Percentiles rank a stretch among this genome's conserved stretches.
phyloP scores from a whole-genome alignment of 2,888 invertebrate genomes.

The Steinernema scapterisci region DNA sequence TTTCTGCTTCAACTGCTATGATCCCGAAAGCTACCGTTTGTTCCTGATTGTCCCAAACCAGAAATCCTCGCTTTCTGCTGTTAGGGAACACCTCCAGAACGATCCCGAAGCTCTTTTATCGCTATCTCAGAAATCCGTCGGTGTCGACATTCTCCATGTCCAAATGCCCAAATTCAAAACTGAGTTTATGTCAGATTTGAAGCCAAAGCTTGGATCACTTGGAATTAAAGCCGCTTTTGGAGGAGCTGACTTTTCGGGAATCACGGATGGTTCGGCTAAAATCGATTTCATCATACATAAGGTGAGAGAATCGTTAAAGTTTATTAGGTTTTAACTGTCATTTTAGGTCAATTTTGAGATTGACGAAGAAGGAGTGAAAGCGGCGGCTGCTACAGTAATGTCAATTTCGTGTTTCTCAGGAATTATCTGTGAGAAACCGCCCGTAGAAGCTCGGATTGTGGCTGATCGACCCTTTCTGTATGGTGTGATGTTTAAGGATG shows the following conservation, averaged over 20 bases:
- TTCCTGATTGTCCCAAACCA: background rate
- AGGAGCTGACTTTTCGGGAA: background rate
- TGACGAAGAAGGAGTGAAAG: background rate
- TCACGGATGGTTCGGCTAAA: background rate
- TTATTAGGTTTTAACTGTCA: background rate
- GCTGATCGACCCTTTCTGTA: background rate
- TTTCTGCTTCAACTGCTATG: background rate
- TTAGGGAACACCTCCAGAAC: background rate
- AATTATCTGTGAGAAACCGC: no score
- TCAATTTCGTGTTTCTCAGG: no score
- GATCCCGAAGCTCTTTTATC: no score
- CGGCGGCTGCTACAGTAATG: background rate
- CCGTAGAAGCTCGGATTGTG: background rate
- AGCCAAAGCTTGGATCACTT: background rate
- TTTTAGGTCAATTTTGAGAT: background rate
- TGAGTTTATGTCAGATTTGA: background rate
- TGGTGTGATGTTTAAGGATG: background rate
- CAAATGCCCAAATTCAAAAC: background rate
- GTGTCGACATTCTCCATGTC: background rate
- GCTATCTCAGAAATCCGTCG: background rate
- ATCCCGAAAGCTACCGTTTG: background rate
- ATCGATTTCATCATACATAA: background rate
- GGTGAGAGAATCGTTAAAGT: background rate
- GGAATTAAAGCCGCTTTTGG: background rate
- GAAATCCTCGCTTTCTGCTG: no score